A percentile compares a stretch with the other conserved stretches of the same genome.
phyloP scores from a whole-genome alignment of 2,888 invertebrate species.

The Steinernema scapterisci region DNA sequence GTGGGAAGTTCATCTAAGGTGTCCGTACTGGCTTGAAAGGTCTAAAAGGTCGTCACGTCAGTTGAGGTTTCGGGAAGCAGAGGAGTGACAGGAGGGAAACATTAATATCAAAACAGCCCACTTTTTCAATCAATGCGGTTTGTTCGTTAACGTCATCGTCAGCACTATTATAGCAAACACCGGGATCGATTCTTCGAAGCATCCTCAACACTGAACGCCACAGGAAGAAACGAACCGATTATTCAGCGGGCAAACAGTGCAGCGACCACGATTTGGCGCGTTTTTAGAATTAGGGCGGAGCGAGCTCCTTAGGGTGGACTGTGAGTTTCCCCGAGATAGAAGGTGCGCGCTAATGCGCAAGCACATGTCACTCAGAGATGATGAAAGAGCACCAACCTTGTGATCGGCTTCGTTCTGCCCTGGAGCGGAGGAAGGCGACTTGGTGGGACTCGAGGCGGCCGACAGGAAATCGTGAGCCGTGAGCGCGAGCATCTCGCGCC shows the following conservation, averaged over 20 bases:
- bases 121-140: slow-evolving; percentile 21
- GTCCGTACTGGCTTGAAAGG: neutral
- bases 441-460: neutral
- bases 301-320: neutral
- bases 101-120: neutral
- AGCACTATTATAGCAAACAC: neutral
- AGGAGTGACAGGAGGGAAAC: neutral
- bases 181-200: slow-evolving; percentile 3
- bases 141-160: slow-evolving; percentile 7
- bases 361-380: neutral
- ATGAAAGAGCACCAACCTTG: neutral
- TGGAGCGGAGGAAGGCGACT: neutral
- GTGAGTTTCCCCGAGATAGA: neutral
- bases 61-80: neutral
- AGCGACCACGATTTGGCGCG: slow-evolving; percentile 23
- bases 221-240: neutral
- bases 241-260: slow-evolving; percentile 6
- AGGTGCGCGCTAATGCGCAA: neutral
- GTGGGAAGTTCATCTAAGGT: slow-evolving; percentile 3
- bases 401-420: no score
- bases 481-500: slow-evolving; percentile 32
- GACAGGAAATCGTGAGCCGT: slow-evolving; percentile 4
- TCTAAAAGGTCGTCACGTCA: neutral
- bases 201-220: slow-evolving; percentile 1
- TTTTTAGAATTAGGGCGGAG: slow-evolving; percentile 27